These are phyloP conservation scores for Sterna hirundo DNA, from an alignment of 2,113 vertebrate species.

Conservation along the genomic window DNA sequence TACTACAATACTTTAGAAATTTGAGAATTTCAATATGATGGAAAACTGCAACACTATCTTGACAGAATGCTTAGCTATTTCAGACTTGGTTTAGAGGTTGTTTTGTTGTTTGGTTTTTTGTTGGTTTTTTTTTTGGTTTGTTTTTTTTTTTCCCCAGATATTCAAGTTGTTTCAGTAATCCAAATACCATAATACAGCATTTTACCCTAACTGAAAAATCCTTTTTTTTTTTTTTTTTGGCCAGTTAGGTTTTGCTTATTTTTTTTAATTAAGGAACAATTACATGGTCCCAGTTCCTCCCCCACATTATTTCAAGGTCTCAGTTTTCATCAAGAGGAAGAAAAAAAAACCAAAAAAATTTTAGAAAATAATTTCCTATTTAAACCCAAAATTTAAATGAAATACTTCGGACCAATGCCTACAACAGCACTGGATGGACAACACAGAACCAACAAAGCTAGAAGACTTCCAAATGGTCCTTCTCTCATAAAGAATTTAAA, in stretches of 20 bases:
- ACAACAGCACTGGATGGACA: neutral
- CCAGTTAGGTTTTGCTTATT: neutral
- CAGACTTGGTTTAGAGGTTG: neutral
- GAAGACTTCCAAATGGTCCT: neutral
- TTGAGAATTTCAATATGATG: neutral
- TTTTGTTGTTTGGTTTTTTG: neutral
- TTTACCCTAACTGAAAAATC: neutral
- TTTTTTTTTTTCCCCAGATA: neutral
- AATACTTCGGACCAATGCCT: neutral
- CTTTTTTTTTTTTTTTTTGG: neutral
- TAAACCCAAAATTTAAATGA: neutral
- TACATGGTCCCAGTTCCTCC: fast-evolving
- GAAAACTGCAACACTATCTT: neutral
- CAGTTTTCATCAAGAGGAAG: neutral
- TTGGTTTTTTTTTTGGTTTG: neutral
- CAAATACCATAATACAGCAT: neutral
- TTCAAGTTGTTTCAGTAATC: neutral
- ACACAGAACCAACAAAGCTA: neutral
- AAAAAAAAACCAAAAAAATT: neutral
- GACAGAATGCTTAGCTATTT: neutral
- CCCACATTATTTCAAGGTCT: neutral
- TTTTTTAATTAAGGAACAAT: neutral
- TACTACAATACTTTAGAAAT: neutral
- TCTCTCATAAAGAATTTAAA: neutral
- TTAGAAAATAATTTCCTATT: neutral